Base-by-base conservation (phyloP, 2,797 vertebrate genomes). In the Gymnothorax reevesii region DNA sequence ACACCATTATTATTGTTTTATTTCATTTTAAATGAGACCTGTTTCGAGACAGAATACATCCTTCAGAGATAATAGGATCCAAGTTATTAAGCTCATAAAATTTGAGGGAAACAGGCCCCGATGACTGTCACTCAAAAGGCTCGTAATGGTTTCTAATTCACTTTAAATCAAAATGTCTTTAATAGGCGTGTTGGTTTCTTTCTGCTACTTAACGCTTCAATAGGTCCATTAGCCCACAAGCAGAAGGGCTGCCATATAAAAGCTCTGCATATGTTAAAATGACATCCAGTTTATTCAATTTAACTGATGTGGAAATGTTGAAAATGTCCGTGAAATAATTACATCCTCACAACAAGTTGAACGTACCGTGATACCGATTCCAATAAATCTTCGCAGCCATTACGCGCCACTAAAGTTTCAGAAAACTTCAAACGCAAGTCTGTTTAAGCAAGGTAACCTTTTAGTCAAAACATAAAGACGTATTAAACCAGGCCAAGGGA, bases 31-130 rank as follows among this genome's bases (percentile, higher is more conserved):
- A 49, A 83, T 73, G 86, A 75, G 86, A 20, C 92, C 86, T 85
- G 54, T 86, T 86, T 87, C 64, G 59, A 90, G 91, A 94, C 94
- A 55, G 95, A 95, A 95, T 94, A 95, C 95, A 95, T 94, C 94
- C 94, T 91, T 92, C 90, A 89, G 57, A 90, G 88, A 95, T 94
- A 94, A 95, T 94, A 88, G 93, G 93, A 95, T 94, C 93, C 95
- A 94, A 94, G 94, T 94, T 93, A 94, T 93, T 94, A 92, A 93
- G 94, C 94, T 95, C 95, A 96, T 96, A 95, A 95, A 94, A 94
- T 94, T 90, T 91, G 92, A 93, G 90, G 92, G 89, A 91, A 88
- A 89, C 75, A 64, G 85, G 75, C 90, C 91, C 93, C 91, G 93
- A 94, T 94, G 92, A 89, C 90, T 93, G 94, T 94, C 95, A 95